Evolutionary conservation across 2,113 vertebrate genomes (phyloP).

Genomic region (Plecotus auritus): DNA sequence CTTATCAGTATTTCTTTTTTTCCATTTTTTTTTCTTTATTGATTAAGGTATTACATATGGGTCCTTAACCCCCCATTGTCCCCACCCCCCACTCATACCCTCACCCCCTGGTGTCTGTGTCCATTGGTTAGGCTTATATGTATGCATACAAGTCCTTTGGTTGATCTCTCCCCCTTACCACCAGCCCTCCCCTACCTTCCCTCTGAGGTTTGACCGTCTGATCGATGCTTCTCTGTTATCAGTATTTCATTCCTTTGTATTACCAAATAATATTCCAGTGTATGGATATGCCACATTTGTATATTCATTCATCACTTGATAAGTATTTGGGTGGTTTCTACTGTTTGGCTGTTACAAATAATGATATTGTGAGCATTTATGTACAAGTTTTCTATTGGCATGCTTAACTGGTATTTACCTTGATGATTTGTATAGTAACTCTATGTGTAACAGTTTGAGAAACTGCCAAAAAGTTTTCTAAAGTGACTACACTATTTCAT

Average conservation of each 20-base stretch:
- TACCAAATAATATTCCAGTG: not conserved
- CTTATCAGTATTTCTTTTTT: not conserved
- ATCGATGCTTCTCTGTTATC: too few species aligned
- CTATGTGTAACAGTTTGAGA: not conserved
- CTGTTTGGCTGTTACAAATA: not conserved
- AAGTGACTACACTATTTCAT: not conserved
- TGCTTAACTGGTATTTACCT: not conserved
- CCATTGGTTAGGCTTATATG: too few species aligned
- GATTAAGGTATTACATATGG: too few species aligned
- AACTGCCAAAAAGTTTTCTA: not conserved
- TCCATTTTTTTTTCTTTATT: not conserved
- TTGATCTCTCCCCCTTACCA: too few species aligned
- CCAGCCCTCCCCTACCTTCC: too few species aligned
- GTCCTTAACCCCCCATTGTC: too few species aligned
- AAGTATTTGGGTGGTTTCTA: not conserved
- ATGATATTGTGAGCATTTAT: not conserved
- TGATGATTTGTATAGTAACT: not conserved
- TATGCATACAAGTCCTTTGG: too few species aligned
- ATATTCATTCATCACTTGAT: not conserved
- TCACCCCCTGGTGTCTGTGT: too few species aligned
- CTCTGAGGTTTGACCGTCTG: too few species aligned
- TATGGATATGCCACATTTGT: not conserved
- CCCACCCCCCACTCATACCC: too few species aligned
- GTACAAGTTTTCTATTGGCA: not conserved
- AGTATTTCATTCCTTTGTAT: not conserved